Conservation (phyloP, 2,888 invertebrate genomes). For the Acanthosoma haemorrhoidale region DNA sequence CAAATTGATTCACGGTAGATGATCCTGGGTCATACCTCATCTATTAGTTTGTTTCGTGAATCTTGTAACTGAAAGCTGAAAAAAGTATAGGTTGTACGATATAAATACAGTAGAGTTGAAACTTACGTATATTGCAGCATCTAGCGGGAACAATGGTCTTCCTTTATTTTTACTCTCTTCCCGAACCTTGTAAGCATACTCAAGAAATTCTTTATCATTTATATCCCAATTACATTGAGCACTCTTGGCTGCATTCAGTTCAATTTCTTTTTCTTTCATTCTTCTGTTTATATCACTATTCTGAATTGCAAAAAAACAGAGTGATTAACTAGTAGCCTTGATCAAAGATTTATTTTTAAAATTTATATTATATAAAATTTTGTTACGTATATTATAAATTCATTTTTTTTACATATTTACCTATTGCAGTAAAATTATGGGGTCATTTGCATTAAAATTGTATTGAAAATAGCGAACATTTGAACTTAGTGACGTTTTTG, state of each 20-base stretch:
- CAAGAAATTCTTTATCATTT: slow-evolving; percentile 52
- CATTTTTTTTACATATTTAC: too few species aligned
- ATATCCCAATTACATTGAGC: slow-evolving; percentile 46
- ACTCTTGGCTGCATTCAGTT: slow-evolving; percentile 37
- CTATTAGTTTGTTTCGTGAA: slow-evolving; percentile 19
- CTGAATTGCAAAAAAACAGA: slow-evolving; percentile 20
- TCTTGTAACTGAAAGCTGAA: neutral
- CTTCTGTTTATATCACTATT: slow-evolving; percentile 45
- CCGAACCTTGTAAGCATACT: slow-evolving; percentile 50
- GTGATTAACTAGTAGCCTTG: neutral
- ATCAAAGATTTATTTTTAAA: neutral
- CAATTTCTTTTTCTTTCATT: slow-evolving; percentile 35
- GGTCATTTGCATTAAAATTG: too few species aligned
- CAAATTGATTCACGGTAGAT: slow-evolving; percentile 15
- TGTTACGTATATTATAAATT: too few species aligned
- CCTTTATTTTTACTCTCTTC: slow-evolving; percentile 48
- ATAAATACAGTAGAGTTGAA: too few species aligned
- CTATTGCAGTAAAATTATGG: too few species aligned
- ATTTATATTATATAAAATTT: neutral
- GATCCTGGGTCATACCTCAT: slow-evolving; percentile 25
- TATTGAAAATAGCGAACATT: too few species aligned
- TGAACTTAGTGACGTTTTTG: too few species aligned
- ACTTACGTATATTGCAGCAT: slow-evolving; percentile 38
- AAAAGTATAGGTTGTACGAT: slow-evolving; percentile 24
- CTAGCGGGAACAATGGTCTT: slow-evolving; percentile 45